Percentiles rank a stretch among this genome's conserved stretches.
Conservation (phyloP, 2,888 invertebrate species). For the Ornithoptera alexandrae region DNA sequence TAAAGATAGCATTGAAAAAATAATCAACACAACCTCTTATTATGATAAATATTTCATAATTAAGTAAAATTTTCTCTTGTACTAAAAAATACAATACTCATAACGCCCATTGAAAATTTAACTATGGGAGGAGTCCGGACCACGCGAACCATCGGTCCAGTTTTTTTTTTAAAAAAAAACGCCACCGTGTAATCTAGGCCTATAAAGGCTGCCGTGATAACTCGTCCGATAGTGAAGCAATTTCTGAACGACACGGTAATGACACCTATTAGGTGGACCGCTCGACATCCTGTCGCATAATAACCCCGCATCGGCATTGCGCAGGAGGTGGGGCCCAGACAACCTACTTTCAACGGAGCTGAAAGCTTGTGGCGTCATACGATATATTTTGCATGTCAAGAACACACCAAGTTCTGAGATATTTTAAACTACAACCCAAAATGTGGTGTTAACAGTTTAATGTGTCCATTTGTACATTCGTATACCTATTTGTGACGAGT, state of each 20-base stretch:
- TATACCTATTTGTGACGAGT: neutral
- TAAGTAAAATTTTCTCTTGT: neutral
- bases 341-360: slow-evolving; percentile 57
- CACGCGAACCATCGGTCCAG: slow-evolving; percentile 27
- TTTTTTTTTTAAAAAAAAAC: slow-evolving; percentile 22
- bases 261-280: slow-evolving; percentile 73
- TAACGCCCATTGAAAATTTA: slow-evolving; percentile 7
- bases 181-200: slow-evolving; percentile 72
- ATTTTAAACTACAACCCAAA: neutral
- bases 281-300: slow-evolving; percentile 72
- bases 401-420: neutral
- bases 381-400: slow-evolving; percentile 15
- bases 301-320: slow-evolving; percentile 39
- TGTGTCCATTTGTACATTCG: neutral
- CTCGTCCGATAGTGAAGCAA: slow-evolving; percentile 76
- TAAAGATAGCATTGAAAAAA: no score
- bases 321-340: slow-evolving; percentile 48
- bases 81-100: neutral
- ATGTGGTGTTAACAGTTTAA: neutral
- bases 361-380: slow-evolving; percentile 22
- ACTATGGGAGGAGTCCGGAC: slow-evolving; percentile 20
- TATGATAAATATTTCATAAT: no score
- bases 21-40: no score
- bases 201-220: slow-evolving; percentile 72
- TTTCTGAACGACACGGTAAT: slow-evolving; percentile 77